phyloP scores from a whole-genome alignment of 2,888 invertebrate species.

The Molorchus minor region DNA sequence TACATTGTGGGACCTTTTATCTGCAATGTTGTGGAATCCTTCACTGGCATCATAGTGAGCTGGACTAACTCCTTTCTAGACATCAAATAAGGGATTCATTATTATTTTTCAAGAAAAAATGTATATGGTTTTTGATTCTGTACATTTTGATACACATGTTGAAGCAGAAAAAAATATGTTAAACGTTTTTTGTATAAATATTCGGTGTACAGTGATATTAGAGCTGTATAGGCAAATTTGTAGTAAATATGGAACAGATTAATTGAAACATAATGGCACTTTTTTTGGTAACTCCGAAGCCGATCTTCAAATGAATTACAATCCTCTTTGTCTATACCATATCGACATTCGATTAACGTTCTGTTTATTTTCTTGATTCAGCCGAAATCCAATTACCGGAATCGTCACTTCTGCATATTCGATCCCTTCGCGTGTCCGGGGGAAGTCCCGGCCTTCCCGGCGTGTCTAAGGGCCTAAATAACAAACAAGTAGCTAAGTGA shows the following conservation, averaged over 20 bases:
- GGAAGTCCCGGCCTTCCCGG: slow-evolving; percentile 13
- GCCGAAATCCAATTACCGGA: slow-evolving; percentile 4
- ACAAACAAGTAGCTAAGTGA: slow-evolving; percentile 62
- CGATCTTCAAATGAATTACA: background rate
- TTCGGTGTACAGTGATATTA: background rate
- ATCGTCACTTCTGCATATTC: background rate
- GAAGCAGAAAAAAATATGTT: background rate
- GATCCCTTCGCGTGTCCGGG: slow-evolving; percentile 1
- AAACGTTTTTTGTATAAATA: background rate
- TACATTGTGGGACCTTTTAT: slow-evolving; percentile 45
- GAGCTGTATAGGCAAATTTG: background rate
- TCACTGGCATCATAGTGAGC: slow-evolving; percentile 24
- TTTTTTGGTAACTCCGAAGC: background rate
- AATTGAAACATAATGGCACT: background rate
- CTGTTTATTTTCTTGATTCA: background rate
- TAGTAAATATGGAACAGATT: background rate
- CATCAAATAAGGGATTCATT: no score
- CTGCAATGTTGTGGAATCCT: slow-evolving; percentile 22
- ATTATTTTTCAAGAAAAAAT: no score
- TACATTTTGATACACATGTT: background rate
- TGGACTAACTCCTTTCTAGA: slow-evolving; percentile 30
- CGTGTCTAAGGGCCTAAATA: slow-evolving; percentile 56
- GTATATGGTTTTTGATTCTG: background rate
- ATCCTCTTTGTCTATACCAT: background rate
- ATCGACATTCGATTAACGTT: background rate